Evolutionary conservation across 1,140 invertebrate species (phyloP), one percentile per base, ranked within the genome.

Genomic region (Lordiphosa clarofinis): DNA sequence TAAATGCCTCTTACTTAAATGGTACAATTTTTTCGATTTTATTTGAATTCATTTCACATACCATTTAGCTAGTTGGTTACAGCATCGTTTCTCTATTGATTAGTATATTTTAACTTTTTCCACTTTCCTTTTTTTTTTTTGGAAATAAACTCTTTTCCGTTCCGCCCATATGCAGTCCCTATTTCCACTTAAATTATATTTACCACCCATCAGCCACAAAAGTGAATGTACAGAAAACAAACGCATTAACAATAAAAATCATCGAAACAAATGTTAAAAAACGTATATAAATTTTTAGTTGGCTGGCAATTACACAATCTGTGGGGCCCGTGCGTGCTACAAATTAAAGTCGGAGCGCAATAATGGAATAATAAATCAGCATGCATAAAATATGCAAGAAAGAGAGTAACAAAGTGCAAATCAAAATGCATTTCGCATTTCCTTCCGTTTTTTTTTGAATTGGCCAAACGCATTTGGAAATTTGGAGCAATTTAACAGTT

Each of bases 341-440:
- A 84, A 73, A 82, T 79, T 66, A 63, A 71, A 71, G 67, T 49
- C 70, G 72, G 48, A 31, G 47, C 53, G 58, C 47, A 73, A n/a
- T n/a, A 84, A 86, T 84, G 71, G 65, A 69, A 72, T 67, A 78
- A 82, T 82, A 84, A 84, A 82, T 72, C 67, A 82, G 60, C 59
- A 84, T 74, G 31, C 24, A 13, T 33, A 24, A 60, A 82, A 82
- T 82, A 84, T 82, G 63, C 73, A 82, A 61, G 50, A 59, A 31
- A 7, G 31, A 52, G 35, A 54, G 28, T 9, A 48, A 46, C 49
- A 39, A 39, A 38, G 12, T 24, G 56, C 43, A 73, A 70, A 57
- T 72, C 62, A 67, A 73, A 73, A 78, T 78, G 57, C 68, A 76
- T 37, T 82, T 70, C 58, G 59, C 65, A 84, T 84, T 84, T 84